phyloP scores from a whole-genome alignment of 2,888 invertebrate species.

The Cantharis rufa region DNA sequence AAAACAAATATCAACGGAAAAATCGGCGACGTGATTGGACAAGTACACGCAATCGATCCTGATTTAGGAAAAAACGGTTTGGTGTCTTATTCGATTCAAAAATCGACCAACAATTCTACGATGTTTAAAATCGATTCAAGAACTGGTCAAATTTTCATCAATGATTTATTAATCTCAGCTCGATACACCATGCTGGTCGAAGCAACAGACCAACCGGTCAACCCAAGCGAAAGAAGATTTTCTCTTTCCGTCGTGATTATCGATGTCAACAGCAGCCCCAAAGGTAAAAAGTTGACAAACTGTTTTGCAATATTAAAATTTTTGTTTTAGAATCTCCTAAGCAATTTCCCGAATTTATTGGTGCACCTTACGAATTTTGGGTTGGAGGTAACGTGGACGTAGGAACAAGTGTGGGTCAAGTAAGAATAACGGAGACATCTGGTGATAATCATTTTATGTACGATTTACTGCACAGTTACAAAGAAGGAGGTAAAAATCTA shows the following conservation, averaged over 20 bases:
- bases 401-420: conserved; percentile 85
- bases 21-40: conserved; percentile 75
- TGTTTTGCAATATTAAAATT: not conserved
- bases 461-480: conserved; percentile 82
- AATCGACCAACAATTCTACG: conserved; percentile 53
- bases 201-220: conserved; percentile 80
- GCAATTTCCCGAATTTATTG: conserved; percentile 71
- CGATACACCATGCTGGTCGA: conserved; percentile 82
- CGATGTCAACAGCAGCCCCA: conserved; percentile 65
- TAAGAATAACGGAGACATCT: conserved; percentile 73
- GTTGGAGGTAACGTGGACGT: conserved; percentile 84
- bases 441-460: conserved; percentile 70
- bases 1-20: conserved; percentile 68
- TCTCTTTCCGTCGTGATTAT: conserved; percentile 85
- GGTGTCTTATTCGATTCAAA: conserved; percentile 59
- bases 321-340: conserved; percentile 50
- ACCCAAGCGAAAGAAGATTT: conserved; percentile 81
- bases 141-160: conserved; percentile 70
- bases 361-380: conserved; percentile 89
- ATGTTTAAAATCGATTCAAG: conserved; percentile 75
- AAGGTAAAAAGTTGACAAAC: conserved; percentile 36
- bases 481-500: conserved; percentile 69
- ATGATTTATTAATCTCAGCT: conserved; percentile 67
- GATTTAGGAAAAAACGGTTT: conserved; percentile 79
- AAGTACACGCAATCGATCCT: conserved; percentile 80